These are phyloP conservation scores for Metalampra italica DNA, from an alignment of 2,888 invertebrate genomes.

Conservation along the genomic window DNA sequence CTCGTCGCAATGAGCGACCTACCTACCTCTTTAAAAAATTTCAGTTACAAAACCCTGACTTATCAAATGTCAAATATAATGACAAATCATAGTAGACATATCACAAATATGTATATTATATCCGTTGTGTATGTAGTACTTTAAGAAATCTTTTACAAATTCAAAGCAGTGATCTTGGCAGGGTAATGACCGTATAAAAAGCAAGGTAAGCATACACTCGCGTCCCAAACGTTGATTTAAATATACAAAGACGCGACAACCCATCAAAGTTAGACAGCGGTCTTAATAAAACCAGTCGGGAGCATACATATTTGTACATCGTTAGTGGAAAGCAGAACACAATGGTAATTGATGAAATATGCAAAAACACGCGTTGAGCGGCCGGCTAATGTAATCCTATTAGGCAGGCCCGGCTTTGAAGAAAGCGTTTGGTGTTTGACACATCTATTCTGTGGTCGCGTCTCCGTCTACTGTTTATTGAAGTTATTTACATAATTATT, in stretches of 20 bases:
- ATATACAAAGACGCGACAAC: slow-evolving; percentile 32
- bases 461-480: too few relatives aligned
- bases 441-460: background rate
- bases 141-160: too few relatives aligned
- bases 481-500: background rate
- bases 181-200: slow-evolving; percentile 30
- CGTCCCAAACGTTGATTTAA: slow-evolving; percentile 23
- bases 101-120: too few relatives aligned
- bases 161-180: slow-evolving; percentile 19
- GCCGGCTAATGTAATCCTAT: slow-evolving; percentile 36
- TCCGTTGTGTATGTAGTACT: too few relatives aligned
- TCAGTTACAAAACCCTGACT: too few relatives aligned
- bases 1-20: too few relatives aligned
- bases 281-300: slow-evolving; percentile 43
- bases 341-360: slow-evolving; percentile 69
- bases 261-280: slow-evolving; percentile 34
- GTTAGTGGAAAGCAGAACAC: slow-evolving; percentile 49
- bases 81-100: too few relatives aligned
- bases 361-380: slow-evolving; percentile 40
- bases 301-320: slow-evolving; percentile 58
- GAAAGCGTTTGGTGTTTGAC: slow-evolving; percentile 10
- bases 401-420: slow-evolving; percentile 28
- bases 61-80: too few relatives aligned
- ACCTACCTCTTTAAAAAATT: too few relatives aligned
- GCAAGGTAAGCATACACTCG: slow-evolving; percentile 24